Evolutionary conservation across 2,797 vertebrate species (phyloP).

Genomic region (Mergus octosetaceus): DNA sequence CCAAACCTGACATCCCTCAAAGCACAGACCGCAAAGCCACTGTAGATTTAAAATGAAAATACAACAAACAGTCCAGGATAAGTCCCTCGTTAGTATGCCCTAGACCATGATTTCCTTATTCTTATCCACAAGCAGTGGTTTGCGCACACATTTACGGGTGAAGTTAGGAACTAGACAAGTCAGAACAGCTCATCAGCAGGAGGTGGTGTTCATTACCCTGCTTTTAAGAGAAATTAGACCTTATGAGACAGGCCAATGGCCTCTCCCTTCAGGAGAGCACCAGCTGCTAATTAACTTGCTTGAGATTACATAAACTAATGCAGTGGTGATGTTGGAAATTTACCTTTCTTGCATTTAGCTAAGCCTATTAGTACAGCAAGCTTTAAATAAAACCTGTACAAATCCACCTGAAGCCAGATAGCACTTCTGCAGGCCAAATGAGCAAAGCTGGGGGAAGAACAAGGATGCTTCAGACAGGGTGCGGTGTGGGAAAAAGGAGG

Average conservation of each 20-base stretch:
- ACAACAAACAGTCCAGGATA: neutral
- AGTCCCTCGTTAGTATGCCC: neutral
- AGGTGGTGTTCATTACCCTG: neutral
- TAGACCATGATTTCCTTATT: neutral
- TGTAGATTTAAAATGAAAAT: neutral
- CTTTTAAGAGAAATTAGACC: constrained; percentile 26
- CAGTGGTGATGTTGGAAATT: neutral
- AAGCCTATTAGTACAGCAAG: neutral
- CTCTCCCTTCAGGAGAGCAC: neutral
- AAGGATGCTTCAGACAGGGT: constrained; percentile 3
- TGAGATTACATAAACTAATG: neutral
- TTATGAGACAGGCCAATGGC: neutral
- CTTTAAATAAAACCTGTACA: neutral
- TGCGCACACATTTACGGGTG: neutral
- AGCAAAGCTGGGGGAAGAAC: neutral
- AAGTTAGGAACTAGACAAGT: neutral
- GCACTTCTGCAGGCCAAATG: neutral
- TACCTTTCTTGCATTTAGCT: neutral
- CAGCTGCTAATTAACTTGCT: constrained; percentile 37
- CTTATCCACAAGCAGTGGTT: neutral
- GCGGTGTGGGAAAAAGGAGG: constrained; percentile 34
- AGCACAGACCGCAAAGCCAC: neutral
- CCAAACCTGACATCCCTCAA: neutral
- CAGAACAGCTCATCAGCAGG: constrained; percentile 18
- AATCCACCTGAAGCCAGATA: neutral